Percentiles rank a stretch among this genome's conserved stretches.
Conservation (phyloP, 2,113 vertebrate species). For the Eonycteris spelaea region DNA sequence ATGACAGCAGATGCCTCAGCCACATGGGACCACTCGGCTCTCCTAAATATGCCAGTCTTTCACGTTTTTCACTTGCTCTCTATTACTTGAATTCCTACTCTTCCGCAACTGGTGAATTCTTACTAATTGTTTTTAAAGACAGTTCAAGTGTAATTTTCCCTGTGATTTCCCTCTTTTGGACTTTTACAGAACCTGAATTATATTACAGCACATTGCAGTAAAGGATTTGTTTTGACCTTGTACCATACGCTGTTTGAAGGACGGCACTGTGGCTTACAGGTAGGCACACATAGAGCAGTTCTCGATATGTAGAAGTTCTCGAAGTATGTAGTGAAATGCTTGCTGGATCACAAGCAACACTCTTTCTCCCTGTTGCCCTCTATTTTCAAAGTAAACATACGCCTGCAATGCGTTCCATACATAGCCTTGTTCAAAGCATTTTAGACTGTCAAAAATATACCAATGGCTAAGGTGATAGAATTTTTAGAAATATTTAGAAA, state of each 20-base stretch:
- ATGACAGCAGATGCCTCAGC: rapidly evolving
- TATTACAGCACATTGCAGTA: too few relatives aligned
- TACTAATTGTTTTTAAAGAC: background rate
- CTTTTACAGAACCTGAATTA: background rate
- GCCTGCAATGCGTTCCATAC: background rate
- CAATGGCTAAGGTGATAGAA: background rate
- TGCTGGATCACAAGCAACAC: background rate
- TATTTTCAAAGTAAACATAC: background rate
- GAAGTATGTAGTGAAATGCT: background rate
- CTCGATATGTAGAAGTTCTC: background rate
- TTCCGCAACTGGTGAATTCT: background rate
- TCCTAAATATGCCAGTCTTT: background rate
- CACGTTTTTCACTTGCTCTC: background rate
- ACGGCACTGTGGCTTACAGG: background rate
- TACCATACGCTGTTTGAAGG: background rate
- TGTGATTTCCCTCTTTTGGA: background rate
- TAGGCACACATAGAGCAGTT: background rate
- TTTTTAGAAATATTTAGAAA: background rate
- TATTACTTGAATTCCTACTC: background rate
- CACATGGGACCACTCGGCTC: background rate
- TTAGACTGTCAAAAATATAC: background rate
- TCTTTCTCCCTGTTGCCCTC: background rate
- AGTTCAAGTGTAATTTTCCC: background rate
- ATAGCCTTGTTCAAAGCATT: background rate
- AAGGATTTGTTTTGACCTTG: background rate